phyloP scores from a whole-genome alignment of 2,797 vertebrate genomes.

The Parauchenoglanis ngamensis region DNA sequence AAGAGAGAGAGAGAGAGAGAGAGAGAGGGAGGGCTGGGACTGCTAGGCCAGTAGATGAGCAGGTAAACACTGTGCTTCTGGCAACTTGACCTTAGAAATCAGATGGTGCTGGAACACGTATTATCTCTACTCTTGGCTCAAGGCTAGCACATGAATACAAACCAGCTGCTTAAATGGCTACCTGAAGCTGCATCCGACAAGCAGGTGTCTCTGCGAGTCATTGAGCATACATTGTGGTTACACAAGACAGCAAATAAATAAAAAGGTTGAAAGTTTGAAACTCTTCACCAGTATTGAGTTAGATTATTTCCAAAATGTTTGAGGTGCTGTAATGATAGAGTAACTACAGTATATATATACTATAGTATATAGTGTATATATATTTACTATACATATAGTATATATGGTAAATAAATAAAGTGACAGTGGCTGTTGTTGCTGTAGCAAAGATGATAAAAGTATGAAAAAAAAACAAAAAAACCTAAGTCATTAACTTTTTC shows the following conservation, averaged over 20 bases:
- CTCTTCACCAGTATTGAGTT: too few relatives aligned
- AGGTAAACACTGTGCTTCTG: conserved; percentile 41
- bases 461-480: too few relatives aligned
- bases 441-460: too few relatives aligned
- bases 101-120: conserved; percentile 31
- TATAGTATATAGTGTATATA: too few relatives aligned
- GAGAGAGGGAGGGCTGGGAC: not conserved
- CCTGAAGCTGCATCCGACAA: not conserved
- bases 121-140: not conserved
- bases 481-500: too few relatives aligned
- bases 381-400: too few relatives aligned
- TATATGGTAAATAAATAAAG: too few relatives aligned
- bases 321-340: not conserved
- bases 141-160: conserved; percentile 25
- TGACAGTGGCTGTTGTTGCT: too few relatives aligned
- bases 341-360: not conserved
- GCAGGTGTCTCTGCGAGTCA: not conserved
- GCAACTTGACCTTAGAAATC: conserved; percentile 46
- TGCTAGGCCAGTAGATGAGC: conserved; percentile 27
- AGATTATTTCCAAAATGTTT: not conserved
- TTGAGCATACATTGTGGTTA: not conserved
- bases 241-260: not conserved
- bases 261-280: not conserved
- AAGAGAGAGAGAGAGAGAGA: not conserved
- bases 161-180: conserved; percentile 21